Evolutionary conservation across 1,140 invertebrate genomes (phyloP), one percentile per base, ranked within the genome.

Genomic region (Carcinoscorpius rotundicauda): DNA sequence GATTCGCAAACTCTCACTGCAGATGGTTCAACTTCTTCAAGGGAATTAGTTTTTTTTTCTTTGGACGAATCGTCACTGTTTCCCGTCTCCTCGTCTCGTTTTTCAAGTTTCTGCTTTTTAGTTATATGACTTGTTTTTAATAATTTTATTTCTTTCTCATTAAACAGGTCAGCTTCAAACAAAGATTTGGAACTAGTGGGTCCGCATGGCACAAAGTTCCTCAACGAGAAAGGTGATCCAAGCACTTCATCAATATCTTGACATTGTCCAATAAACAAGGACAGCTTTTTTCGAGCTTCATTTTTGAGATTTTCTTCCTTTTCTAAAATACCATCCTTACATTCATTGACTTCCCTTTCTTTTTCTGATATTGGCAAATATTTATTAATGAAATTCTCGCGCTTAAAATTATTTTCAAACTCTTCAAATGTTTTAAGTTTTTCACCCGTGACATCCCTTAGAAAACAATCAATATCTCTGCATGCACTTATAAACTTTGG

Each of bases 181-280:
- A 29, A 29, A 29, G 29, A 29, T 29, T 29, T 29, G 29, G 29
- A 29, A 29, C 29, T 29, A 29, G 29, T 29, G 29, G 29, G 29
- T 29, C 2, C 29, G 2, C 29, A 2, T 29, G 29, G 29, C 29
- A 29, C 29, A 29, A 29, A 29, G 29, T 29, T 29, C 29, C 29
- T 29, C 29, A 71, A 71, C 68, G 66, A 68, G 4, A 66, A 50
- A n/a, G 72, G 69, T 52, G 63, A 67, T 4, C 72, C 72, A 0
- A 73, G 59, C 69, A 73, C 69, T 61, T 73, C 72, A 60, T 73
- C 72, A 9, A 73, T 73, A 60, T 73, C 72, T 66, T 72, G 51
- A 60, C 68, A 72, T 61, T 72, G 65, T 4, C 72, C n/a, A 8
- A 55, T 9, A 8, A n/a, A 9, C n/a, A 8, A 9, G 8, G 8